These are phyloP conservation scores for Neoarius graeffei DNA, from an alignment of 2,113 vertebrate species.

Conservation along the genomic window DNA sequence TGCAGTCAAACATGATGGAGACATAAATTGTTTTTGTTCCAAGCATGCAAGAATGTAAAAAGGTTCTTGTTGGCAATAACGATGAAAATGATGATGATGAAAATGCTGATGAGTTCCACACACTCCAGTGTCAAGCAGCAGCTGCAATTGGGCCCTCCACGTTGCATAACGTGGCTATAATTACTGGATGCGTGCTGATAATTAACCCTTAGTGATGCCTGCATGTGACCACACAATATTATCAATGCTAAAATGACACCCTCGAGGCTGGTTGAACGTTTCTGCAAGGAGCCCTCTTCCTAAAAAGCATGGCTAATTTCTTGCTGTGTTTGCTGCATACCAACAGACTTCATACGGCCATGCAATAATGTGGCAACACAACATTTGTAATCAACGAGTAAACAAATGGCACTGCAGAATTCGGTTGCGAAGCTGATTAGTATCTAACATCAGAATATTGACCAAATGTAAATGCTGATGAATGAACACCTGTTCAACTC, in stretches of 20 bases:
- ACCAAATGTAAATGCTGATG: not conserved
- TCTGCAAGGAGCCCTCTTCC: not conserved
- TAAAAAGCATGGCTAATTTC: slow-evolving; percentile 35
- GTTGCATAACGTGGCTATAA: slow-evolving; percentile 45
- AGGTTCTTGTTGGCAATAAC: not conserved
- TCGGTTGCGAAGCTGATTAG: not conserved
- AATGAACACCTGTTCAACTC: not conserved
- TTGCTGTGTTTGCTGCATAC: slow-evolving; percentile 18
- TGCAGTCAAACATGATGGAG: not conserved
- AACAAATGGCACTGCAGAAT: slow-evolving; percentile 5
- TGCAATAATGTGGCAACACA: not conserved
- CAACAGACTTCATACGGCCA: not conserved
- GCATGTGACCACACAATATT: slow-evolving; percentile 35
- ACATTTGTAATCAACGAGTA: not conserved
- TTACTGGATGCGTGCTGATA: slow-evolving; percentile 47
- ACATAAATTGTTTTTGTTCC: not conserved
- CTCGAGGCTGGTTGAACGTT: slow-evolving; percentile 18
- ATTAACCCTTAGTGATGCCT: slow-evolving; percentile 48
- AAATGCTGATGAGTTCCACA: slow-evolving; percentile 35
- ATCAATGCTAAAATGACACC: slow-evolving; percentile 29
- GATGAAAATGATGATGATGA: slow-evolving; percentile 9
- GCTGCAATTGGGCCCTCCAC: slow-evolving; percentile 35
- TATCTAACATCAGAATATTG: not conserved
- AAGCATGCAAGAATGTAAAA: not conserved
- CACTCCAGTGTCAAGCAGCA: slow-evolving; percentile 39